Percentiles rank a stretch among this genome's conserved stretches.
phyloP scores from a whole-genome alignment of 2,888 invertebrate genomes.

The Ophion ventricosus region DNA sequence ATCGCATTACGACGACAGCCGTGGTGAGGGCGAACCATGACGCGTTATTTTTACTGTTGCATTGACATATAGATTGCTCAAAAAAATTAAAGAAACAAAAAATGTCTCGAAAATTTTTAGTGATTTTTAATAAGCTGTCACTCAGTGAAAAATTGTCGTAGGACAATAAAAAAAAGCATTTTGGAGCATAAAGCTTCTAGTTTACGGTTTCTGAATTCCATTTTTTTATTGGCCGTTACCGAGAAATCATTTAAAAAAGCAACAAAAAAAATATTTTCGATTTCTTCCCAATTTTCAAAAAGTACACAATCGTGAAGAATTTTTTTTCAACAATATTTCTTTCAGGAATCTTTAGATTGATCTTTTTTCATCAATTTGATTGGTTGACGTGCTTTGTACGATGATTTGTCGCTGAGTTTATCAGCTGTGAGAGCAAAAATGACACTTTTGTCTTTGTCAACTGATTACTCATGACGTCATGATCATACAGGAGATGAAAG shows the following conservation, averaged over 20 bases:
- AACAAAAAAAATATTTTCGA: background rate
- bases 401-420: background rate
- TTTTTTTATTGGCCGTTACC: too few relatives aligned
- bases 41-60: slow-evolving; percentile 5
- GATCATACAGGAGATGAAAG: background rate
- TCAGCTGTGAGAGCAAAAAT: background rate
- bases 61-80: background rate
- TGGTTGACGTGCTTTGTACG: background rate
- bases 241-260: too few relatives aligned
- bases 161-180: too few relatives aligned
- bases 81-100: background rate
- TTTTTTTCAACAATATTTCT: background rate
- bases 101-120: background rate
- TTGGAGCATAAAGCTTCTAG: too few relatives aligned
- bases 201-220: too few relatives aligned
- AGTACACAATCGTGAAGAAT: background rate
- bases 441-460: background rate
- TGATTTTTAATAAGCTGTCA: background rate
- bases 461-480: background rate
- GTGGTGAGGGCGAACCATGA: slow-evolving; percentile 14
- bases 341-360: background rate
- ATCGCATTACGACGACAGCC: slow-evolving; percentile 28
- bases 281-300: background rate
- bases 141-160: background rate
- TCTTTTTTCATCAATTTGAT: background rate